phyloP scores from a whole-genome alignment of 2,888 invertebrate species.

The Synanthedon formicaeformis region DNA sequence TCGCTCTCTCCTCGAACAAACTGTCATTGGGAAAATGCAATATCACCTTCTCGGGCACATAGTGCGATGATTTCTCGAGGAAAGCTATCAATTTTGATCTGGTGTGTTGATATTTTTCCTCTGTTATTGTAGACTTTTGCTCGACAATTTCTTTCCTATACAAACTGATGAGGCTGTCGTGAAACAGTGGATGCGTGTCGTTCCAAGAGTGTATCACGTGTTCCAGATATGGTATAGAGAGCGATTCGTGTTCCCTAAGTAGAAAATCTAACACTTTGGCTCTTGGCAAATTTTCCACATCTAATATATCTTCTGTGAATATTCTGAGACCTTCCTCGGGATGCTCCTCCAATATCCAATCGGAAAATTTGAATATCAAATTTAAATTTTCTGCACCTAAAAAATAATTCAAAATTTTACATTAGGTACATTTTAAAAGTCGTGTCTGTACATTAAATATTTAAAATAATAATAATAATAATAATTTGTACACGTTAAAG shows the following conservation, averaged over 20 bases:
- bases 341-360: constrained; percentile 89
- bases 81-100: constrained; percentile 78
- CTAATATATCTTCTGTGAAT: constrained; percentile 88
- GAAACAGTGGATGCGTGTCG: constrained; percentile 86
- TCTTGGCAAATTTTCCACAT: constrained; percentile 90
- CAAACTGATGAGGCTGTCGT: constrained; percentile 90
- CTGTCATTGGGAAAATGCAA: constrained; percentile 87
- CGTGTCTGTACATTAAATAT: too few relatives aligned
- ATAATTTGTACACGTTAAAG: too few relatives aligned
- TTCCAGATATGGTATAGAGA: constrained; percentile 94
- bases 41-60: constrained; percentile 88
- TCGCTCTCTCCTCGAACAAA: constrained; percentile 92
- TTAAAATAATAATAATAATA: too few relatives aligned
- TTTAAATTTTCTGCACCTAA: constrained; percentile 82
- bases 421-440: background rate
- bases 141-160: constrained; percentile 81
- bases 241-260: constrained; percentile 80
- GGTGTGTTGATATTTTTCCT: constrained; percentile 47
- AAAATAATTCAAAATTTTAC: constrained; percentile 8
- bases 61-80: constrained; percentile 82
- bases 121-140: constrained; percentile 38
- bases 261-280: constrained; percentile 91
- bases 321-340: constrained; percentile 90
- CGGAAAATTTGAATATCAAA: constrained; percentile 92
- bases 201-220: constrained; percentile 93